These are phyloP conservation scores for Sepioteuthis lessoniana DNA, from an alignment of 2,888 invertebrate species.

Conservation along the genomic window DNA sequence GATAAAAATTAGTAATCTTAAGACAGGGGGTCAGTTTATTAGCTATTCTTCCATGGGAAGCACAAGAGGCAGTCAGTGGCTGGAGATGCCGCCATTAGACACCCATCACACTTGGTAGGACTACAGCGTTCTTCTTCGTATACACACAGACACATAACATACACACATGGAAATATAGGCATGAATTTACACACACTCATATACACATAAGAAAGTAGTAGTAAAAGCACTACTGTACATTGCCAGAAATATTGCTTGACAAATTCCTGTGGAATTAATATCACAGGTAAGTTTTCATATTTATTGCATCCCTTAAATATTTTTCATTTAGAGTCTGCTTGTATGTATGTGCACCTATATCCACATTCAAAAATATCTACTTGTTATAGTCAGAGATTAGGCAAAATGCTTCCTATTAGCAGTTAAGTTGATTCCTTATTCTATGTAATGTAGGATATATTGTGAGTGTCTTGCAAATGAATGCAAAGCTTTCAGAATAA, in stretches of 20 bases:
- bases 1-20: background rate
- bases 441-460: background rate
- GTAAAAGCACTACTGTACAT: background rate
- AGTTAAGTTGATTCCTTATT: background rate
- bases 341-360: background rate
- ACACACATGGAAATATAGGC: background rate
- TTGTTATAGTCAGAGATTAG: background rate
- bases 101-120: background rate
- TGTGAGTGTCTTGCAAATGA: background rate
- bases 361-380: background rate
- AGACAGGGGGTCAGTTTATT: background rate
- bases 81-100: conserved; percentile 33
- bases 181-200: background rate
- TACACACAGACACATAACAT: background rate
- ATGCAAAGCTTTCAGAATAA: background rate
- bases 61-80: background rate
- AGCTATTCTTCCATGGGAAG: background rate
- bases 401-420: background rate
- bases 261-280: background rate
- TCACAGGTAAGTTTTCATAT: background rate
- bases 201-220: background rate
- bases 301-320: background rate
- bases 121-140: background rate
- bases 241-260: background rate
- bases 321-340: background rate